These are phyloP conservation scores for Euphonia xanthogaster DNA, from an alignment of 2,797 vertebrate genomes.

Conservation along the genomic window DNA sequence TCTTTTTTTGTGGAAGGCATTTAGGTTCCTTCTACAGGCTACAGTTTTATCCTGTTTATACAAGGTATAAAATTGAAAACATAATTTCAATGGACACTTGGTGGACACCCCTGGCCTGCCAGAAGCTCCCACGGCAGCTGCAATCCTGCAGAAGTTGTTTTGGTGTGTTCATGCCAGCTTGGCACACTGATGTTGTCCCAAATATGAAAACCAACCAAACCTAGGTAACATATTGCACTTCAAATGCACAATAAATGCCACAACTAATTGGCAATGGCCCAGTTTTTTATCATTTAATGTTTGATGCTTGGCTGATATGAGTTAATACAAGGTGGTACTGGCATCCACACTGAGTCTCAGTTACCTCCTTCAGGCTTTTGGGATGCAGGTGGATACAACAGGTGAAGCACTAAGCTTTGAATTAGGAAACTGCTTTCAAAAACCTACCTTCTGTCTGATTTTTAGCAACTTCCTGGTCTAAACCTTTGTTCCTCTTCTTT, in stretches of 20 bases:
- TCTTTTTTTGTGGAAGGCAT: not conserved
- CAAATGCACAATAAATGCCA: not conserved
- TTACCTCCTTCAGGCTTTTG: not conserved
- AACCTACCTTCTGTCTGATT: not conserved
- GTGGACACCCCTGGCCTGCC: not conserved
- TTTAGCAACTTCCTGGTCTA: not conserved
- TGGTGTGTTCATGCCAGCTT: not conserved
- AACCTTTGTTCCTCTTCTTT: not conserved
- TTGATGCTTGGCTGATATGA: not conserved
- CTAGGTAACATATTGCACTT: accelerated
- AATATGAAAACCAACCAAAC: not conserved
- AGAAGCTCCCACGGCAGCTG: not conserved
- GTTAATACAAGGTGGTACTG: not conserved
- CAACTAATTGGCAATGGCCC: too few species aligned
- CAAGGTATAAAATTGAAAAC: not conserved
- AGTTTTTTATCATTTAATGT: not conserved
- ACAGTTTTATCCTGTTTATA: not conserved
- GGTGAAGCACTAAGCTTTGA: not conserved
- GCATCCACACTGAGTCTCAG: not conserved
- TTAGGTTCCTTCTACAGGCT: not conserved
- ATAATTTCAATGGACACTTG: not conserved
- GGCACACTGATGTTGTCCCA: not conserved
- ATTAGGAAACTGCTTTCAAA: not conserved
- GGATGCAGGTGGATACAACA: not conserved
- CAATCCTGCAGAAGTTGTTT: not conserved